Conservation (phyloP, 2,888 invertebrate species). For the Tetragonisca angustula region DNA sequence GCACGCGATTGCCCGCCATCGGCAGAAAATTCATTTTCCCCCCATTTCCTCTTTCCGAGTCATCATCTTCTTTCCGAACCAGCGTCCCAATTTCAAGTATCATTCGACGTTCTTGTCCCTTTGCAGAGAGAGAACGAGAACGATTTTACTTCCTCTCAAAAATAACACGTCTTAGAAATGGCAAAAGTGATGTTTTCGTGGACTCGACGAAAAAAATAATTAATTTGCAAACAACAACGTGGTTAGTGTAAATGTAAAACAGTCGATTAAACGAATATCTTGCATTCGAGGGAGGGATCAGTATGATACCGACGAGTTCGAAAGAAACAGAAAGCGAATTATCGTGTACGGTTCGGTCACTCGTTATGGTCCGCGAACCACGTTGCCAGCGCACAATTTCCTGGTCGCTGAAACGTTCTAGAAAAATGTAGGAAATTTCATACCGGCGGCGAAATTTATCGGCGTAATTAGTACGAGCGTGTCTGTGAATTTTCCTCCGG, state of each 20-base stretch:
- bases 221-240: too few relatives aligned
- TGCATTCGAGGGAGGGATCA: not conserved
- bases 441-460: not conserved
- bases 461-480: not conserved
- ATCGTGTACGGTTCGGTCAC: too few relatives aligned
- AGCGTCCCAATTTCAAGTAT: too few relatives aligned
- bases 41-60: too few relatives aligned
- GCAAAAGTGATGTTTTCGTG: not conserved
- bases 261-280: constrained; percentile 11
- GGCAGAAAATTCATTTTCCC: too few relatives aligned
- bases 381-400: not conserved
- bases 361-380: too few relatives aligned
- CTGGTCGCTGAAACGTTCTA: not conserved
- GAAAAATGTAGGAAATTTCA: not conserved
- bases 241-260: not conserved
- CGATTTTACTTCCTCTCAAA: too few relatives aligned
- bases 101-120: not conserved
- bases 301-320: too few relatives aligned
- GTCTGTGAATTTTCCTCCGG: not conserved
- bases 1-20: too few relatives aligned
- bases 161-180: not conserved
- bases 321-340: too few relatives aligned
- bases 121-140: not conserved
- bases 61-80: too few relatives aligned
- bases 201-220: not conserved